phyloP scores from a whole-genome alignment of 2,888 invertebrate genomes.

The Epinotia brunnichana region DNA sequence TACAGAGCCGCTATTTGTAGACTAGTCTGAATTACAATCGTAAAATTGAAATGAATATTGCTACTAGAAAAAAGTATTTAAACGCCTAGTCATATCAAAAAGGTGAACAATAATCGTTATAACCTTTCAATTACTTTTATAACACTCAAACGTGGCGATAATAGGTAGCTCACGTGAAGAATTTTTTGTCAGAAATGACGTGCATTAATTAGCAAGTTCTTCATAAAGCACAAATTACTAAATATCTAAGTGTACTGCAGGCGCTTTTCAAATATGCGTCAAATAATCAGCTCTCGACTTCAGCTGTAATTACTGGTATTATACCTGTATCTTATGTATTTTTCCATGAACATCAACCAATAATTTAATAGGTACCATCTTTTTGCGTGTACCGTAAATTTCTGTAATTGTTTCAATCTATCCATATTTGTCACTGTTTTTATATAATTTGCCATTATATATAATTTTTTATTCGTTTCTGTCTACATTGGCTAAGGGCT shows the following conservation, averaged over 20 bases:
- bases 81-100: not conserved
- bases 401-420: not conserved
- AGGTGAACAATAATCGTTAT: conserved; percentile 25
- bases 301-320: not conserved
- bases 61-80: conserved; percentile 5
- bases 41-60: not conserved
- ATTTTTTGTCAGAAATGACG: conserved; percentile 3
- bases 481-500: too few species aligned
- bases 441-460: not conserved
- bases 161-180: conserved; percentile 13
- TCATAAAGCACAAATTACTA: conserved; percentile 6
- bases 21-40: not conserved
- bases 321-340: too few species aligned
- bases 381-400: not conserved
- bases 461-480: not conserved
- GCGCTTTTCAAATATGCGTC: not conserved
- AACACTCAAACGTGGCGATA: conserved; percentile 18
- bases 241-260: not conserved
- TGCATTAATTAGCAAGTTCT: not conserved
- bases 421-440: not conserved
- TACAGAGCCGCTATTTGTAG: not conserved
- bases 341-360: not conserved
- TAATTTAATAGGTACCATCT: not conserved
- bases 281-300: conserved; percentile 1
- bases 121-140: conserved; percentile 27